Conservation (phyloP, 2,888 invertebrate genomes). For the Aricia artaxerxes region DNA sequence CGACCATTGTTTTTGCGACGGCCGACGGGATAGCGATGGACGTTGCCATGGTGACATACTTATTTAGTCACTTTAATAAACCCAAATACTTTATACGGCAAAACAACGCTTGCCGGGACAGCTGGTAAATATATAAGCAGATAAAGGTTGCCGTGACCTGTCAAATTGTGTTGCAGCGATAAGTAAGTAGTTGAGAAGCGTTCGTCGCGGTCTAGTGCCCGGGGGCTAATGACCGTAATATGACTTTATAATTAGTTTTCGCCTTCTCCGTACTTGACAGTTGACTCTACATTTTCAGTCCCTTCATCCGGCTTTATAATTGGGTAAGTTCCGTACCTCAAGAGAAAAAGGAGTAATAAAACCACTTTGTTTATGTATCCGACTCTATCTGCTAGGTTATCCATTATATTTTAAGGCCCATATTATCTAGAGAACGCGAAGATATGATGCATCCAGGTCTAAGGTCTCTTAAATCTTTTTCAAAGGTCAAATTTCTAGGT, state of each 20-base stretch:
- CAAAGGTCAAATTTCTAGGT: too few species aligned
- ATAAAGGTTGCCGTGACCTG: background rate
- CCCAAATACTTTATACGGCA: too few species aligned
- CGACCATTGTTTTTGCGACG: too few species aligned
- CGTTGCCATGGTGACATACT: too few species aligned
- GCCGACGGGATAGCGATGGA: too few species aligned
- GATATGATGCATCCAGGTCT: too few species aligned
- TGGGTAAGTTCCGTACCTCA: background rate
- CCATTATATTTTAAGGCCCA: too few species aligned
- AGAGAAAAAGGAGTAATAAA: background rate
- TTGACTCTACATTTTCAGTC: background rate
- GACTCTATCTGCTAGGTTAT: background rate
- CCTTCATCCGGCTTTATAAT: background rate
- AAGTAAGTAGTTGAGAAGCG: background rate
- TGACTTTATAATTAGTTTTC: constrained; percentile 29
- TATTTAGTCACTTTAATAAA: too few species aligned
- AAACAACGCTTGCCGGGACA: too few species aligned
- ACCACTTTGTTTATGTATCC: background rate
- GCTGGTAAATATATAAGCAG: background rate
- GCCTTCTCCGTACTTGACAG: constrained; percentile 9
- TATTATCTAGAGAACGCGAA: too few species aligned
- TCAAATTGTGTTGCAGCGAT: constrained; percentile 6
- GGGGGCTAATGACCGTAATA: constrained; percentile 25
- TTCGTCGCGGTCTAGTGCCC: constrained; percentile 21
- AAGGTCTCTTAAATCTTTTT: too few species aligned